Conservation (phyloP, 2,797 vertebrate genomes). For the Chiloscyllium punctatum region DNA sequence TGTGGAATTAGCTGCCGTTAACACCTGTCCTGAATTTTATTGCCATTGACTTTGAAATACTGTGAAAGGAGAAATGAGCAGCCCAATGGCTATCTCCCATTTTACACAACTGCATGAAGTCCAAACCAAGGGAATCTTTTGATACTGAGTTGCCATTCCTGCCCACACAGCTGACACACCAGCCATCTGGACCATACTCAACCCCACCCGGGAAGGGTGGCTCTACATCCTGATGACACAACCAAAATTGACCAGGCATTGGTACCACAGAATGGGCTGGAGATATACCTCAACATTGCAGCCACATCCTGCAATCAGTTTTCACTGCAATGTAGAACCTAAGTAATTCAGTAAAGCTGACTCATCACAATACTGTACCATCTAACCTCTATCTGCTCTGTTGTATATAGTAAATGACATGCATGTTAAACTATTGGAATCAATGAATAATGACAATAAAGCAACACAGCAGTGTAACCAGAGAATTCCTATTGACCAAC, state of each 20-base stretch:
- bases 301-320: conserved; percentile 30
- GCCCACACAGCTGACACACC: neutral
- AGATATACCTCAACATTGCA: neutral
- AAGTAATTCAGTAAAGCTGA: conserved; percentile 14
- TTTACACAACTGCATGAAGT: neutral
- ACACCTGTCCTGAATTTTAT: neutral
- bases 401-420: neutral
- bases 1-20: neutral
- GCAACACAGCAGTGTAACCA: neutral
- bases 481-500: neutral
- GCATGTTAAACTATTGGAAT: neutral
- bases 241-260: neutral
- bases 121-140: neutral
- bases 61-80: neutral
- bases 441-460: neutral
- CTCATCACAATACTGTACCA: neutral
- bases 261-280: neutral
- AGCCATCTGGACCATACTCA: neutral
- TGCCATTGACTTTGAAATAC: neutral
- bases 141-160: neutral
- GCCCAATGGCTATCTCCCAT: neutral
- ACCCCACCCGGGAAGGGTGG: neutral
- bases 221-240: neutral
- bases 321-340: neutral
- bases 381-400: neutral